phyloP scores from a whole-genome alignment of 1,140 invertebrate genomes.

The Bicyclus anynana region DNA sequence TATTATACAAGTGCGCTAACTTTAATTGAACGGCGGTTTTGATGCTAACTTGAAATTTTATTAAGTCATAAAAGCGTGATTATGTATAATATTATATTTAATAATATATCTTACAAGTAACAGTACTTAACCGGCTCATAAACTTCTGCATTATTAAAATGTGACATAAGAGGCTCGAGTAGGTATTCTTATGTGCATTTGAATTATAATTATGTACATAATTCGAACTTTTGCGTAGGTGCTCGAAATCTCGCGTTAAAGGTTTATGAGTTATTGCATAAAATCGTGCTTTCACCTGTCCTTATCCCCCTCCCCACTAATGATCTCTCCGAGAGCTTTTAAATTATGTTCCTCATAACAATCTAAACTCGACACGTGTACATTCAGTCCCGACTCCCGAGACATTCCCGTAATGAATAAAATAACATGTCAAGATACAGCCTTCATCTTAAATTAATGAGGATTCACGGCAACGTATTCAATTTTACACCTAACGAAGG shows the following conservation, averaged over 20 bases:
- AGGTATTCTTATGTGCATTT: too few relatives aligned
- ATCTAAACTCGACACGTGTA: slow-evolving; percentile 61
- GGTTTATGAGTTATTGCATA: slow-evolving; percentile 18
- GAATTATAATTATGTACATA: too few relatives aligned
- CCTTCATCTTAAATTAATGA: slow-evolving; percentile 76
- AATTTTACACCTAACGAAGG: slow-evolving; percentile 73
- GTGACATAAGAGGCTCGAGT: too few relatives aligned
- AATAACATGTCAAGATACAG: slow-evolving; percentile 75
- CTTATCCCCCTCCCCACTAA: slow-evolving; percentile 45
- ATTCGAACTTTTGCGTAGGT: background rate
- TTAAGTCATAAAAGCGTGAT: too few relatives aligned
- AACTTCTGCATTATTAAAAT: too few relatives aligned
- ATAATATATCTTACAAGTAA: too few relatives aligned
- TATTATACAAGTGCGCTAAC: too few relatives aligned
- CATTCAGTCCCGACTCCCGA: slow-evolving; percentile 46
- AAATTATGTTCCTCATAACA: slow-evolving; percentile 72
- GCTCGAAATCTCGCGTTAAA: slow-evolving; percentile 11
- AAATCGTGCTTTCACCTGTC: slow-evolving; percentile 29
- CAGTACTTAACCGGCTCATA: too few relatives aligned
- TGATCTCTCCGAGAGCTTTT: slow-evolving; percentile 67
- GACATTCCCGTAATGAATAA: slow-evolving; percentile 72
- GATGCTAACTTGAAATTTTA: too few relatives aligned
- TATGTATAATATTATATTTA: too few relatives aligned
- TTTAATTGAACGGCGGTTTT: too few relatives aligned
- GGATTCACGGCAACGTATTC: slow-evolving; percentile 68